Percentiles rank a stretch among this genome's conserved stretches.
These are phyloP conservation scores for Escarpia spicata DNA, from an alignment of 2,888 invertebrate genomes.

Conservation along the genomic window DNA sequence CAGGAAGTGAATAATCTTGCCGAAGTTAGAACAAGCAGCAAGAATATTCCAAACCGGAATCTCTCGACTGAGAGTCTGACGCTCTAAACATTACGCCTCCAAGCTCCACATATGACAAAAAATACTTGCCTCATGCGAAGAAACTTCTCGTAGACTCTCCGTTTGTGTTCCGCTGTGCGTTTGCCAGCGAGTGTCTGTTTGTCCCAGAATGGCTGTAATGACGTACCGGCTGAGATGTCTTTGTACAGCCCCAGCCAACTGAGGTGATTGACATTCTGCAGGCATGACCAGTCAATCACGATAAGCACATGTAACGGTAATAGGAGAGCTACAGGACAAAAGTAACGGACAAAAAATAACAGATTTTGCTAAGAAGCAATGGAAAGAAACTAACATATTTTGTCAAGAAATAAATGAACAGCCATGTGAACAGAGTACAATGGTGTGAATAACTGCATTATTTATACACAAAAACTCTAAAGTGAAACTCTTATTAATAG, in stretches of 20 bases:
- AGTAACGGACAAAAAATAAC: too few relatives aligned
- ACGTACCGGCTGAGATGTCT: conserved; percentile 59
- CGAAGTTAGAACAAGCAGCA: too few relatives aligned
- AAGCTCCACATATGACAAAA: not conserved
- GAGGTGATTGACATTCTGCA: conserved; percentile 61
- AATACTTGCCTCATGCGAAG: conserved; percentile 55
- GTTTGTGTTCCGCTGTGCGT: conserved; percentile 52
- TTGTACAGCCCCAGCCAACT: conserved; percentile 64
- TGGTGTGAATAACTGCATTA: too few relatives aligned
- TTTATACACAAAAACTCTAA: too few relatives aligned
- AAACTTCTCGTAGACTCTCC: conserved; percentile 57
- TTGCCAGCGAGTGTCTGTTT: conserved; percentile 45
- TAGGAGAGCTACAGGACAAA: not conserved
- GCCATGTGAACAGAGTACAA: too few relatives aligned
- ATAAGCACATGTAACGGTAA: not conserved
- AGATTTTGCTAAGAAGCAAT: too few relatives aligned
- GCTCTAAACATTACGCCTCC: not conserved
- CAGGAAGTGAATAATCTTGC: too few relatives aligned
- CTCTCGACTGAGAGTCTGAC: too few relatives aligned
- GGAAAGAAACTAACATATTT: too few relatives aligned
- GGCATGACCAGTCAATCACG: conserved; percentile 25
- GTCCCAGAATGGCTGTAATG: conserved; percentile 60
- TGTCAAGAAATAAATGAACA: too few relatives aligned
- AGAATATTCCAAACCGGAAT: too few relatives aligned
- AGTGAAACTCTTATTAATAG: too few relatives aligned